Evolutionary conservation across 2,888 invertebrate genomes (phyloP).

Genomic region (Anthoptus insignis): DNA sequence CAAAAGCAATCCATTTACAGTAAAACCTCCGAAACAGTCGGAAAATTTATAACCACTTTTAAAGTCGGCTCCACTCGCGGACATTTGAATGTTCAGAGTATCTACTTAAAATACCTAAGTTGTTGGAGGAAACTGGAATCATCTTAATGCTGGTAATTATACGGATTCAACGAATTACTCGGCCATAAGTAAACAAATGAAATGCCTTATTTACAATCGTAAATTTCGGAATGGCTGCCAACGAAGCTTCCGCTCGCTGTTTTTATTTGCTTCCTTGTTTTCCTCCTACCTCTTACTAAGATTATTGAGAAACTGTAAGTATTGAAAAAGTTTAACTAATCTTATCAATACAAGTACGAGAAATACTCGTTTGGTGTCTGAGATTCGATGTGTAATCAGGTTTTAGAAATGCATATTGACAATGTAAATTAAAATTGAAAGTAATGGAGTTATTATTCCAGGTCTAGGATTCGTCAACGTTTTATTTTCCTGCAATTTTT

Average conservation of each 20-base stretch:
- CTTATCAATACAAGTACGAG: no score
- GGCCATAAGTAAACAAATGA: constrained; percentile 85
- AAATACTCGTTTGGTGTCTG: no score
- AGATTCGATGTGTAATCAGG: no score
- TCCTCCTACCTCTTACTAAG: constrained; percentile 1
- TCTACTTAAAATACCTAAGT: constrained; percentile 66
- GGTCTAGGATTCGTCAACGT: no score
- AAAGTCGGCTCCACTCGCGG: constrained; percentile 63
- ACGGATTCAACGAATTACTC: constrained; percentile 85
- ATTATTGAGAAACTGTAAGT: constrained; percentile 16
- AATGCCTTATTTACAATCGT: constrained; percentile 84
- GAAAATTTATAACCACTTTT: constrained; percentile 77
- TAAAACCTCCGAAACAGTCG: constrained; percentile 39
- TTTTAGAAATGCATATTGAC: no score
- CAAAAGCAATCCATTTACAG: constrained; percentile 38
- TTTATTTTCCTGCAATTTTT: no score
- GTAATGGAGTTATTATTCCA: no score
- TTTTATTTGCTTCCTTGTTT: constrained; percentile 26
- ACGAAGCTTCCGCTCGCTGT: constrained; percentile 19
- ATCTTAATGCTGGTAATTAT: constrained; percentile 87
- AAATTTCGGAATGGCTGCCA: constrained; percentile 63
- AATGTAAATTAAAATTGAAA: no score
- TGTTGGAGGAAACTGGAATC: constrained; percentile 73
- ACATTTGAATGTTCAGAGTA: constrained; percentile 85
- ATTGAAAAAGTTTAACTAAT: background rate